Evolutionary conservation across 2,113 vertebrate genomes (phyloP), one percentile per base, ranked within the genome.

Genomic region (Astur gentilis): DNA sequence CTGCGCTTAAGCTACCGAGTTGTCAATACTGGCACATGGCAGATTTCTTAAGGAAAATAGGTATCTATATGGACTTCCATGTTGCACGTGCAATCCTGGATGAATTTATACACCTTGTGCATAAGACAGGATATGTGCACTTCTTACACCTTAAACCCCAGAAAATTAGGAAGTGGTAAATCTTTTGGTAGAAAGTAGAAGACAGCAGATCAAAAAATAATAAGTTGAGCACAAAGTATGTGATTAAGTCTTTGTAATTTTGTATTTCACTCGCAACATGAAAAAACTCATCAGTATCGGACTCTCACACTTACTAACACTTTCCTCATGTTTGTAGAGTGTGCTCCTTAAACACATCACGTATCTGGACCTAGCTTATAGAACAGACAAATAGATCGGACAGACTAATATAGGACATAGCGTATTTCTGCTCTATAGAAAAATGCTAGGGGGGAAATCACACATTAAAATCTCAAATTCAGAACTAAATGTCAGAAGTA

Each of bases 11-110:
- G 55, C 61, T 57, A 14, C 70, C 6, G 58, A 42, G 31, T 3
- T 23, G 6, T 32, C 50, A 49, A 1, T 11, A 36, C 0, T 11
- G 29, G 61, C 66, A 29, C 16, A 31, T 0, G 1, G 32, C 45
- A 69, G 27, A 21, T 22, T n/a, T 42, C 40, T 42, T 34, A 34
- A 80, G 19, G 31, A 80, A 65, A 44, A 34, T 0, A 76, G 49
- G 6, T 14, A 17, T 5, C 36, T 32, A 3, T 20, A 18, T 6
- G 16, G 61, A 58, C 18, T 44, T 70, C 7, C 31, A 26, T 13
- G n/a, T 18, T 42, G 13, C 19, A 60, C 11, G 4, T 32, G n/a
- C 58, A 86, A 20, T 44, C 31, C 52, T 9, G 9, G 7, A 38
- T n/a, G 26, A 50, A 71, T 16, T 38, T 54, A 44, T 27, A 8